Evolutionary conservation across 1,140 invertebrate species (phyloP), one percentile per base, ranked within the genome.

Genomic region (Proales similis): DNA sequence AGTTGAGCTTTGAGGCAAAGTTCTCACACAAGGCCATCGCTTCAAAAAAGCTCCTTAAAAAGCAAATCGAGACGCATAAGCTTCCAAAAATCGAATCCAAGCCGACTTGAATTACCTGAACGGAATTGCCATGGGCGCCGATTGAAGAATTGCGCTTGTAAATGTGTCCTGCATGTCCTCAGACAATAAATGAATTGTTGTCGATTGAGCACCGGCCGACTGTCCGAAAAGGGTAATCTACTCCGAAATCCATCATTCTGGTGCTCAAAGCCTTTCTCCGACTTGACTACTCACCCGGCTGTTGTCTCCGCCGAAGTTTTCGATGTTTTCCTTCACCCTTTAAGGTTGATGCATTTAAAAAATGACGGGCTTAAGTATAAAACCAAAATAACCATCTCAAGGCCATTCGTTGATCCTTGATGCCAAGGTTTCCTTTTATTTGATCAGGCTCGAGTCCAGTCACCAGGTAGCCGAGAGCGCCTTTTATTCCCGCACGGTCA

Each of bases 211-310:
- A 7, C 93, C 92, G 7, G 92, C 91, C 65, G 88, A 91, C 76
- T 98, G 92, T 9, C 91, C 92, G 71, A 96, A 94, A 11, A 97
- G 77, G 0, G 93, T 97, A 14, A 97, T 85, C 70, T 90, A 90
- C 67, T 89, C 81, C 4, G 4, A 42, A n/a, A 63, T 63, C 43
- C 12, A 64, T n/a, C 22, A 14, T 14, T 45, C 43, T 5, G 9
- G 26, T 45, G 6, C 26, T 45, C 26, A 6, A 6, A 9, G 6
- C 27, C 46, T 24, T 47, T 39, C 45, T 66, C 33, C 9, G 66
- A 65, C n/a, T n/a, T n/a, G n/a, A n/a, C n/a, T n/a, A n/a, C n/a
- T n/a, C n/a, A n/a, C n/a, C n/a, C n/a, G n/a, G n/a, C n/a, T n/a
- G n/a, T n/a, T n/a, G 65, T 72, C 66, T 3, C 70, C 70, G 12